phyloP scores from a whole-genome alignment of 2,797 vertebrate genomes.

The Acridotheres tristis region DNA sequence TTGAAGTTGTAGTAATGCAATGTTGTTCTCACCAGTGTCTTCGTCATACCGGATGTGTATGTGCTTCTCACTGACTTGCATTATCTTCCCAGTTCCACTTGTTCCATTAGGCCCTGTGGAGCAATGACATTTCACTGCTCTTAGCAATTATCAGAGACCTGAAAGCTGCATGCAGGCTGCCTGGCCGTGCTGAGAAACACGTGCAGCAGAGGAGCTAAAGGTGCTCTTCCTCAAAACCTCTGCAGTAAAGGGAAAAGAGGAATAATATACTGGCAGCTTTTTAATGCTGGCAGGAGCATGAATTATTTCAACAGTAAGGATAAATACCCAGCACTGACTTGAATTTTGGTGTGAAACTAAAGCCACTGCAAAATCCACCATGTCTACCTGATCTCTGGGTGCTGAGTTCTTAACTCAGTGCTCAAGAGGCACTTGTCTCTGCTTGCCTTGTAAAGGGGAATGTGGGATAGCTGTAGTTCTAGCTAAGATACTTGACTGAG shows the following conservation, averaged over 20 bases:
- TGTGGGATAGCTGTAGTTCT: background rate
- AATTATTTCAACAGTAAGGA: background rate
- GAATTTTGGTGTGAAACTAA: background rate
- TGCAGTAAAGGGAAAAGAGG: background rate
- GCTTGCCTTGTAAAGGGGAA: background rate
- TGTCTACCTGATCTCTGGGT: background rate
- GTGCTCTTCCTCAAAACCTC: fast-evolving
- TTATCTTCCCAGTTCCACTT: background rate
- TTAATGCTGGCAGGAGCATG: background rate
- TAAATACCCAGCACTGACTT: background rate
- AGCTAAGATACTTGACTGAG: background rate
- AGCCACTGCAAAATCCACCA: background rate
- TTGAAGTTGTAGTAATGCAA: slow-evolving; percentile 81
- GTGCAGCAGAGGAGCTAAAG: background rate
- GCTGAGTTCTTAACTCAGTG: background rate
- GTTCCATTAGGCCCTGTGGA: slow-evolving; percentile 19
- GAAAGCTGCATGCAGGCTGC: background rate
- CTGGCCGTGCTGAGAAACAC: fast-evolving
- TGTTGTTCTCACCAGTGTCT: slow-evolving; percentile 75
- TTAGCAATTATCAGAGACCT: background rate
- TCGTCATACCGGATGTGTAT: slow-evolving; percentile 74
- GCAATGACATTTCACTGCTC: background rate
- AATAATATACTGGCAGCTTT: background rate
- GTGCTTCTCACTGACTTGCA: slow-evolving; percentile 8
- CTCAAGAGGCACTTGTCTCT: background rate